Percentiles rank a stretch among this genome's conserved stretches.
Evolutionary conservation across 2,888 invertebrate species (phyloP).

Genomic region (Campoplex nolae): DNA sequence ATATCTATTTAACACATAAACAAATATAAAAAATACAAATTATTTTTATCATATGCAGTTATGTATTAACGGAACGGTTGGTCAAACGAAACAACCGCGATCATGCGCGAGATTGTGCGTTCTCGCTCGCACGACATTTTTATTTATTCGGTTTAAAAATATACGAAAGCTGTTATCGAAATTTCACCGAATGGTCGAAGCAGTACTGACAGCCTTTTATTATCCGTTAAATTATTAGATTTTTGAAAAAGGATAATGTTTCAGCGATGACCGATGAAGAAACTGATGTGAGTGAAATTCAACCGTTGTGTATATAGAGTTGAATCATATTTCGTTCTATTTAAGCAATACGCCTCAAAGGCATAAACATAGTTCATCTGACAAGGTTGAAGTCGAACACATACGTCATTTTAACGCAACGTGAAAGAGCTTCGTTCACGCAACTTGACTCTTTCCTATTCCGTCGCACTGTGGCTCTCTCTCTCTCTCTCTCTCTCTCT

Average conservation of each 20-base stretch:
- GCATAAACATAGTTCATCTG: conserved; percentile 26
- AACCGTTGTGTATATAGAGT: too few relatives aligned
- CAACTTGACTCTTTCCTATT: conserved; percentile 8
- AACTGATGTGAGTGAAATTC: too few relatives aligned
- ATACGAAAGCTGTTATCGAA: not conserved
- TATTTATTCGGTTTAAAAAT: not conserved
- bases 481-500: too few relatives aligned
- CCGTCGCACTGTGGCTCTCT: not conserved
- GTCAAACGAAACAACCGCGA: not conserved
- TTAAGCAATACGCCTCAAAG: not conserved
- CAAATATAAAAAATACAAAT: not conserved
- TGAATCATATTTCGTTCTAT: not conserved
- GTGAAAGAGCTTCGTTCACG: not conserved
- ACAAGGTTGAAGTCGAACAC: not conserved
- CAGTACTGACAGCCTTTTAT: too few relatives aligned
- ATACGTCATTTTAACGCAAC: conserved; percentile 55
- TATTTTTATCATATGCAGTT: conserved; percentile 7
- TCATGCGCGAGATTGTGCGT: too few relatives aligned
- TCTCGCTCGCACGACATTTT: too few relatives aligned
- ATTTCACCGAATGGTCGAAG: too few relatives aligned
- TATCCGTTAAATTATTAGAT: not conserved
- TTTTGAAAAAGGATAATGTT: not conserved
- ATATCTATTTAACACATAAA: not conserved
- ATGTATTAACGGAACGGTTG: not conserved
- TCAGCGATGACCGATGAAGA: not conserved